Percentiles rank a stretch among this genome's conserved stretches.
These are phyloP conservation scores for Scarus forsteni DNA, from an alignment of 2,797 vertebrate genomes.

Conservation along the genomic window DNA sequence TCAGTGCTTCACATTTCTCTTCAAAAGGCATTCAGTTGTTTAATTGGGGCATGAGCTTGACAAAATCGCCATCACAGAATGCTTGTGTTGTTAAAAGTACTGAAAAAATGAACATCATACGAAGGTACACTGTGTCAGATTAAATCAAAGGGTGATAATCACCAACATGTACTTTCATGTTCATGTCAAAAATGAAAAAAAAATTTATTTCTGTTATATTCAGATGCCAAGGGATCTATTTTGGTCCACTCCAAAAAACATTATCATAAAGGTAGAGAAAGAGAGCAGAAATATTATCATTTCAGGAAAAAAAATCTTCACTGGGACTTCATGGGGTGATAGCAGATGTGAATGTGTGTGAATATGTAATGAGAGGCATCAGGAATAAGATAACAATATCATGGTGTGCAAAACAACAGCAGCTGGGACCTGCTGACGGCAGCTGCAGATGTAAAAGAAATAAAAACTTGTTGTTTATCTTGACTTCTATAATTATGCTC, in stretches of 20 bases:
- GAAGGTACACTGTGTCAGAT: neutral
- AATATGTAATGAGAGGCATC: slow-evolving; percentile 3
- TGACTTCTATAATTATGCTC: slow-evolving; percentile 13
- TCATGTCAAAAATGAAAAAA: neutral
- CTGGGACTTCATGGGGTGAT: slow-evolving; percentile 12
- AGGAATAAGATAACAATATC: slow-evolving; percentile 32
- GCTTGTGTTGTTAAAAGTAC: too few species aligned
- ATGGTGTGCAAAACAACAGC: slow-evolving; percentile 26
- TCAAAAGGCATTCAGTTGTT: neutral
- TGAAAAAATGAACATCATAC: neutral
- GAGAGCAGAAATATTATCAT: slow-evolving; percentile 15
- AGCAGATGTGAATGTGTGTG: slow-evolving; percentile 13
- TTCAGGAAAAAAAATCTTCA: neutral
- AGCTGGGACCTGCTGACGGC: slow-evolving; percentile 25
- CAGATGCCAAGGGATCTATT: neutral
- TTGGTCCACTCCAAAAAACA: neutral
- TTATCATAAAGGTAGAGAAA: slow-evolving; percentile 7
- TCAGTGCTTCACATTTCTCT: neutral
- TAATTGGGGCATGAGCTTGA: neutral
- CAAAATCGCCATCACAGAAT: neutral
- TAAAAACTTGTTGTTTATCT: slow-evolving; percentile 12
- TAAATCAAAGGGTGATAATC: neutral
- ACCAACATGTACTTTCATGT: neutral
- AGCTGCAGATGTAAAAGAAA: slow-evolving; percentile 12
- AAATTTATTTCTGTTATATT: slow-evolving; percentile 8